A percentile compares a stretch with the other conserved stretches of the same genome.
phyloP scores from a whole-genome alignment of 2,113 vertebrate genomes.

The Bubalus kerabau region DNA sequence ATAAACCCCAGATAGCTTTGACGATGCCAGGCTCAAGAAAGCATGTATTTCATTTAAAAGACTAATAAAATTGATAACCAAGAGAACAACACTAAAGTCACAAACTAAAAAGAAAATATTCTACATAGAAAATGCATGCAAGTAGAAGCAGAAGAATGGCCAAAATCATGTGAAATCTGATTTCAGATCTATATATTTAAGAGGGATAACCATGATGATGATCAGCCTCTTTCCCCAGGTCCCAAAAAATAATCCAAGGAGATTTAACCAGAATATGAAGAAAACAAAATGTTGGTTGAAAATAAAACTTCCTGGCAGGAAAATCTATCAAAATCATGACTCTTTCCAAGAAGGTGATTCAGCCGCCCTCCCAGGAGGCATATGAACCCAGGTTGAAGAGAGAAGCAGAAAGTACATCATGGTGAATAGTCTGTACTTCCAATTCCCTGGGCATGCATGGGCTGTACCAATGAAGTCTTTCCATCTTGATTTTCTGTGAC shows the following conservation, averaged over 20 bases:
- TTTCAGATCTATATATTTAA: background rate
- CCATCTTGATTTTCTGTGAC: background rate
- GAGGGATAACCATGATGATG: background rate
- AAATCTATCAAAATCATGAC: slow-evolving; percentile 42
- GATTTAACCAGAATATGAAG: slow-evolving; percentile 22
- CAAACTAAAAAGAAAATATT: background rate
- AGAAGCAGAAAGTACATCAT: background rate
- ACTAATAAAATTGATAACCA: background rate
- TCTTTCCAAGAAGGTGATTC: slow-evolving; percentile 62
- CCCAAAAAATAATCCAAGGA: background rate
- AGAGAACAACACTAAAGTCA: background rate
- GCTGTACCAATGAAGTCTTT: background rate
- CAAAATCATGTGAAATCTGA: background rate
- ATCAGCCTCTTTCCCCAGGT: background rate
- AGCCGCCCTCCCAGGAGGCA: slow-evolving; percentile 31
- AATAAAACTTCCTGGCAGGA: slow-evolving; percentile 46
- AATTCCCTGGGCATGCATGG: background rate
- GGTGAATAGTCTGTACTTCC: background rate
- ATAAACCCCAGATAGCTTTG: background rate
- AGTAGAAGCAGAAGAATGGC: background rate
- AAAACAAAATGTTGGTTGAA: slow-evolving; percentile 46
- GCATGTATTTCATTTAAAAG: background rate
- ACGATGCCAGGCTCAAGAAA: background rate
- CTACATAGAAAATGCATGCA: background rate
- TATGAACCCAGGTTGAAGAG: background rate